Evolutionary conservation across 2,113 vertebrate species (phyloP), one percentile per base, ranked within the genome.

Genomic region (Arvicanthis niloticus): DNA sequence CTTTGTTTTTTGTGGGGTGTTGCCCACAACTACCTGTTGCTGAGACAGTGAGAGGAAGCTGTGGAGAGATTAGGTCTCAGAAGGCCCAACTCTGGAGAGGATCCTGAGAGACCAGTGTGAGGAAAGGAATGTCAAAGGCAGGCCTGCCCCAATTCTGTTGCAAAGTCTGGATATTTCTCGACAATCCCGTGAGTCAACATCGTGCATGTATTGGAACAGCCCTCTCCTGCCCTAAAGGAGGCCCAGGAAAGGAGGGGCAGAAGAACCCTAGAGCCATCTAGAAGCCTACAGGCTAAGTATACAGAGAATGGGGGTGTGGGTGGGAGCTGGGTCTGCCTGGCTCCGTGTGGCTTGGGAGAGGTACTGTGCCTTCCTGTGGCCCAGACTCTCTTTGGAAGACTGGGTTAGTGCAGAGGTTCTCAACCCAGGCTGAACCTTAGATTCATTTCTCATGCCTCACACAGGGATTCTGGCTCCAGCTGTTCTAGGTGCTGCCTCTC

Each of bases 171-270:
- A 67, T 31, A 40, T 76, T 88, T 93, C 72, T 82, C 26, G 13
- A 51, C 68, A 93, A 86, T 12, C 21, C 89, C 15, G 56, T 73
- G 40, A 91, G 53, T 58, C 88, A 94, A 93, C 48, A 12, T 85
- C 37, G 22, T 40, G 73, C 81, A 22, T 24, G 1, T 85, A 95
- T 96, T 86, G 86, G 72, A 75, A 97, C 67, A 95, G 82, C 70
- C 34, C 84, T 60, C 72, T 42, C 19, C 68, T 78, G 37, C 65
- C 84, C 95, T 68, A 8, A 48, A 91, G 56, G 78, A 45, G 48
- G 58, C 29, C 34, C 15, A 16, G 48, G 56, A 70, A 10, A 40
- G 88, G 22, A 40, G 26, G 81, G 45, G 17, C 4, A 45, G 76
- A 58, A 62, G 34, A 75, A 26, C 37, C 16, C 48, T 7, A 8